A percentile compares a stretch with the other conserved stretches of the same genome.
phyloP scores from a whole-genome alignment of 2,113 vertebrate species.

The Gavia stellata region DNA sequence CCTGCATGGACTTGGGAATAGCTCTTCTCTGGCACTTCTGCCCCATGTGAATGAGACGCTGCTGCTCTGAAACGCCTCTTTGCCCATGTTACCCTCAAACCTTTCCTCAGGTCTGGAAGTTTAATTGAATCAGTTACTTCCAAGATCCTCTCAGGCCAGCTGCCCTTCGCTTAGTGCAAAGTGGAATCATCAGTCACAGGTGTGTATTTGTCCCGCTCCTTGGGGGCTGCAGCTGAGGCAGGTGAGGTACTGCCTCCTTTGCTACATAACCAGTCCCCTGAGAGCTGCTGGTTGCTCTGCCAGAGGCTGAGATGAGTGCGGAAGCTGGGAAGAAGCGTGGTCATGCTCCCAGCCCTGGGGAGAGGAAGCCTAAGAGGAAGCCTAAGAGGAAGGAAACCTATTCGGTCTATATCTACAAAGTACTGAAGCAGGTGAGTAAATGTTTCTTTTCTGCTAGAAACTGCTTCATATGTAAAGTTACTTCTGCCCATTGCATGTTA shows the following conservation, averaged over 20 bases:
- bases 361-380: not conserved
- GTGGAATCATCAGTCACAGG: not conserved
- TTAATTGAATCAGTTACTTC: not conserved
- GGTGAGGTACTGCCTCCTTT: not conserved
- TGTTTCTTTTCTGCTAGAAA: not conserved
- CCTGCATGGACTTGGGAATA: not conserved
- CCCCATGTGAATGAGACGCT: not conserved
- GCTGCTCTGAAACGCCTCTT: not conserved
- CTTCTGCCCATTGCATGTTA: not conserved
- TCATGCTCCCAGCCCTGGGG: not conserved
- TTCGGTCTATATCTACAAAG: constrained; percentile 45
- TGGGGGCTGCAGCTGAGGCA: not conserved
- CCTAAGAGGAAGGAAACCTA: constrained; percentile 11
- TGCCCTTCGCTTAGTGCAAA: not conserved
- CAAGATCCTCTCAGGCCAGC: not conserved
- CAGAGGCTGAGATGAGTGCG: not conserved
- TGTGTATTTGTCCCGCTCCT: not conserved
- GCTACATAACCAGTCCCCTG: not conserved
- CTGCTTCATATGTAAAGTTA: accelerated
- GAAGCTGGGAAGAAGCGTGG: not conserved
- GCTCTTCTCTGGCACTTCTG: not conserved
- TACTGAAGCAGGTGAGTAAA: constrained; percentile 55
- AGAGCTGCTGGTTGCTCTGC: accelerated
- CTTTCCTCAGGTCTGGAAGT: not conserved
- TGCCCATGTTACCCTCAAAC: not conserved